A percentile compares a stretch with the other conserved stretches of the same genome.
These are phyloP conservation scores for Dermolepida albohirtum DNA, from an alignment of 2,888 invertebrate species.

Conservation along the genomic window DNA sequence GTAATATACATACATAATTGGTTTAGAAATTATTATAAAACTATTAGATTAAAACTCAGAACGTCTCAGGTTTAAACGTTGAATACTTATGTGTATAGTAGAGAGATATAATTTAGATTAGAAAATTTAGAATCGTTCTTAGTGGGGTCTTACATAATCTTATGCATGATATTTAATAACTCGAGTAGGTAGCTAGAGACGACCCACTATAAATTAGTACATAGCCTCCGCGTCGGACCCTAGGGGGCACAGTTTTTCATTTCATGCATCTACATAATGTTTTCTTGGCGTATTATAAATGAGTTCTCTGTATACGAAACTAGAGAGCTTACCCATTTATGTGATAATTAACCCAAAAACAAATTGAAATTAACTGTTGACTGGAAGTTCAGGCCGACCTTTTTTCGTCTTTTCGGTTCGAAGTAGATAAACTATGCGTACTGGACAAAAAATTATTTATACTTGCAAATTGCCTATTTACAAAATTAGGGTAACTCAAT, in stretches of 20 bases:
- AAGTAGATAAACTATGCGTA: too few species aligned
- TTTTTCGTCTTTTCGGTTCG: too few species aligned
- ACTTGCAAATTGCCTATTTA: too few species aligned
- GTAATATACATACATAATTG: too few species aligned
- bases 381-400: constrained; percentile 49
- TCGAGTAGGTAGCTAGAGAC: constrained; percentile 13
- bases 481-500: too few species aligned
- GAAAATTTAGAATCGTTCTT: too few species aligned
- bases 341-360: constrained; percentile 59
- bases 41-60: too few species aligned
- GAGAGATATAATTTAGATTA: too few species aligned
- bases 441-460: too few species aligned
- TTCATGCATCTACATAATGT: constrained; percentile 58
- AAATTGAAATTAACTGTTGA: constrained; percentile 59
- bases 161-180: constrained; percentile 24
- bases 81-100: too few species aligned
- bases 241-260: constrained; percentile 59
- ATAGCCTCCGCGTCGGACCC: constrained; percentile 51
- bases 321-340: constrained; percentile 55
- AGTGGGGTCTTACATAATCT: constrained; percentile 3
- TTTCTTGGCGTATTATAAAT: constrained; percentile 53
- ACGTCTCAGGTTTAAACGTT: too few species aligned
- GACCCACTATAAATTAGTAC: constrained; percentile 56
- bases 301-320: constrained; percentile 45
- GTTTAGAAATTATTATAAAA: too few species aligned